Evolutionary conservation across 2,113 vertebrate species (phyloP), one percentile per base, ranked within the genome.

Genomic region (Talpa occidentalis): DNA sequence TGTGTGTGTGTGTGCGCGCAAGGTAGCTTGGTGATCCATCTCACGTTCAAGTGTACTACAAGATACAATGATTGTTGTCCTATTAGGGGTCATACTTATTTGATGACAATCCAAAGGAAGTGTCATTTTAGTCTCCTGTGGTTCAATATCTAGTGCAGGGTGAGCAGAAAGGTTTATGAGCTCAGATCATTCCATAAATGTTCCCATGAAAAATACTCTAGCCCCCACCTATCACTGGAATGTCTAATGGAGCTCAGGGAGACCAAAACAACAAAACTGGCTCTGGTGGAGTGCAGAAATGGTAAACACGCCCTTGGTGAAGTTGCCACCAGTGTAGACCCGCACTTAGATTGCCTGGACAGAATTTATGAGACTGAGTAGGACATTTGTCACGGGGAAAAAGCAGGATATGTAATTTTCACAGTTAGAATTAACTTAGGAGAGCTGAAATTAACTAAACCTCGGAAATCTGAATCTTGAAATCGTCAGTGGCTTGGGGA

Each of bases 391-490:
- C 72, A 2, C 72, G 6, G 69, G 56, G 32, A 28, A 76, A 76
- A 54, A 37, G 12, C 47, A 40, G 90, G 76, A 66, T 73, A 67
- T 97, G 78, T 90, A 78, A 97, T 97, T 97, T 96, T 95, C 91
- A 87, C 76, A 84, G 94, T 92, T 97, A 95, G 95, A 96, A 96
- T 97, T 96, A 97, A 94, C 87, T 94, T n/a, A 49, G 91, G 79
- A 97, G 92, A 82, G 44, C 90, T 85, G 87, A 92, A 92, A 96
- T 96, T 96, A 96, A 82, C 93, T 5, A 42, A 42, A 76, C 97
- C 80, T 96, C 10, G 10, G 92, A 85, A 92, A 96, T 86, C 90
- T 90, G 91, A 90, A 15, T 66, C 91, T 87, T 80, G 91, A 87
- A 79, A 88, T 70, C 49, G 4, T 37, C 44, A 4, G 84, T 88